Evolutionary conservation across 92 coral and sea anemone genomes (phyloP).

Genomic region (Porites divaricata): DNA sequence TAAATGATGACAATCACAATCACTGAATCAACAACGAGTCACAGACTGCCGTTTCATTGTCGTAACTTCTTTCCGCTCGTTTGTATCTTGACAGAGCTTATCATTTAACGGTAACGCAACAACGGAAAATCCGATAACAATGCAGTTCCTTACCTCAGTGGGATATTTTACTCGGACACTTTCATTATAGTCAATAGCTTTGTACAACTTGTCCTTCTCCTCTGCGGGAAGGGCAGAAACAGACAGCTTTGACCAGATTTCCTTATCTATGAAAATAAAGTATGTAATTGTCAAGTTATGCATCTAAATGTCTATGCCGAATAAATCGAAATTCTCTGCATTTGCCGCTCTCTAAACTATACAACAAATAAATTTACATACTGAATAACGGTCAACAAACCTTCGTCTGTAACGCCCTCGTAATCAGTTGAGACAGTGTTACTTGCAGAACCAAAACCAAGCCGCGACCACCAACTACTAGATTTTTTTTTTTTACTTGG

Average conservation of each 20-base stretch:
- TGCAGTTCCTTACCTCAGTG: constrained; percentile 64
- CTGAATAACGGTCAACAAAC: not conserved
- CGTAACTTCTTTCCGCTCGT: too few species aligned
- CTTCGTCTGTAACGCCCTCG: constrained; percentile 16
- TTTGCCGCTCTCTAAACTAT: not conserved
- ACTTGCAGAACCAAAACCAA: constrained; percentile 63
- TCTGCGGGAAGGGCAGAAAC: constrained; percentile 81
- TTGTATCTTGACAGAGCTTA: too few species aligned
- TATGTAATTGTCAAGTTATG: too few species aligned
- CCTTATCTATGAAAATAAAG: constrained; percentile 47
- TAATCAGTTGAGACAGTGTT: constrained; percentile 17
- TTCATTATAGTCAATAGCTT: constrained; percentile 93
- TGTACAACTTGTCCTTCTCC: constrained; percentile 89
- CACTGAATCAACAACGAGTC: too few species aligned
- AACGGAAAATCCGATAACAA: not conserved
- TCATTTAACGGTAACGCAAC: too few species aligned
- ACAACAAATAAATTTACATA: not conserved
- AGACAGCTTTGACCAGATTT: constrained; percentile 56
- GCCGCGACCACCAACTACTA: constrained; percentile 66
- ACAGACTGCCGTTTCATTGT: too few species aligned
- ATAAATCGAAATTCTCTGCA: not conserved
- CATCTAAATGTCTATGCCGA: too few species aligned
- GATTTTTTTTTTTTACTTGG: constrained; percentile 25
- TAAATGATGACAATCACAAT: too few species aligned
- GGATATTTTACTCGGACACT: constrained; percentile 81